Conservation (phyloP, 2,888 invertebrate genomes). For the Archips xylosteana region DNA sequence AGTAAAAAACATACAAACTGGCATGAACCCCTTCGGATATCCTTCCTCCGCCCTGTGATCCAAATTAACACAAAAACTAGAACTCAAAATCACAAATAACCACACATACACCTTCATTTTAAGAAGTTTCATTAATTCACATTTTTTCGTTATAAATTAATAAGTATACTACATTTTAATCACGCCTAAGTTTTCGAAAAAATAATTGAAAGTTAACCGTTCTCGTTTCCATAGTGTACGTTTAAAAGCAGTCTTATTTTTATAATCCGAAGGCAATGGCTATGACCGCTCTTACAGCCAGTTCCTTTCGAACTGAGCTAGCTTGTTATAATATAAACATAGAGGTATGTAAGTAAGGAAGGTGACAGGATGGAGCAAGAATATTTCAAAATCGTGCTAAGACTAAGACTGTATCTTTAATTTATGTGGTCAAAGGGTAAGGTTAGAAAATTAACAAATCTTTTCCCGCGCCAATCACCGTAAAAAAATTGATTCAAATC, state of each 20-base stretch:
- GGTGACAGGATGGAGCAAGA: constrained; percentile 28
- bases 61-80: constrained; percentile 43
- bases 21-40: constrained; percentile 74
- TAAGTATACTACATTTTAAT: neutral
- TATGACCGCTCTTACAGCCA: constrained; percentile 29
- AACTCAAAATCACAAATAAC: constrained; percentile 45
- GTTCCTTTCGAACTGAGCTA: constrained; percentile 31
- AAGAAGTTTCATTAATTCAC: neutral
- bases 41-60: constrained; percentile 63
- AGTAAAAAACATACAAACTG: constrained; percentile 69
- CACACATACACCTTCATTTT: constrained; percentile 41
- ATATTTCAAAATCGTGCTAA: constrained; percentile 19
- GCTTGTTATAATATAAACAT: constrained; percentile 23
- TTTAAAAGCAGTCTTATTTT: constrained; percentile 28
- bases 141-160: neutral
- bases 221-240: constrained; percentile 15
- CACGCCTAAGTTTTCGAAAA: neutral
- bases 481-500: neutral
- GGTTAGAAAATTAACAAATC: constrained; percentile 9
- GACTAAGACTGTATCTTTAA: constrained; percentile 30
- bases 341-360: constrained; percentile 1
- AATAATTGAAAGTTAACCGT: constrained; percentile 19
- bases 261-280: constrained; percentile 3
- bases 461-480: neutral
- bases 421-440: constrained; percentile 36